Evolutionary conservation across 2,113 vertebrate genomes (phyloP).

Genomic region (Amphiprion ocellaris): DNA sequence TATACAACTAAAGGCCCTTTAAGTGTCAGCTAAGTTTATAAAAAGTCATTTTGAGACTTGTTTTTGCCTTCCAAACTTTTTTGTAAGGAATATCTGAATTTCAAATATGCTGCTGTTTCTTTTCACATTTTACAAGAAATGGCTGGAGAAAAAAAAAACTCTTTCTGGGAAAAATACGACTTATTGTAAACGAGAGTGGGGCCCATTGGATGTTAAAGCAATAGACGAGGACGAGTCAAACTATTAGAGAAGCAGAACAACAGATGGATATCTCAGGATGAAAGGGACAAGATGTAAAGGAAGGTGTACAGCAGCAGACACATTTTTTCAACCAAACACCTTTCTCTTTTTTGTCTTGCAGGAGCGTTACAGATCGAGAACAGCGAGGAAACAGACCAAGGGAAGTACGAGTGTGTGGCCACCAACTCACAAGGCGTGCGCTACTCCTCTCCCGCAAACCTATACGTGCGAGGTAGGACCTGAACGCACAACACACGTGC

Average conservation of each 20-base stretch:
- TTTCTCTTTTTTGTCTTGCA: conserved; percentile 69
- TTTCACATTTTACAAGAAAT: not conserved
- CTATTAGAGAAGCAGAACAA: conserved; percentile 17
- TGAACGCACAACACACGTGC: conserved; percentile 43
- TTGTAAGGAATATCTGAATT: conserved; percentile 29
- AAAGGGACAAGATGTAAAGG: conserved; percentile 24
- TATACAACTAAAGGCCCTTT: conserved; percentile 39
- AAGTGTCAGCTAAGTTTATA: conserved; percentile 63
- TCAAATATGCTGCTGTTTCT: conserved; percentile 14
- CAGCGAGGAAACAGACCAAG: conserved; percentile 98
- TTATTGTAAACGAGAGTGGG: not conserved
- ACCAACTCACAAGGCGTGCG: conserved; percentile 97
- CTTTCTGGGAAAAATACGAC: conserved; percentile 18
- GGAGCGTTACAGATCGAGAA: conserved; percentile 98
- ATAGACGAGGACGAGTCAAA: conserved; percentile 33
- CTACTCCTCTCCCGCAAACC: conserved; percentile 97
- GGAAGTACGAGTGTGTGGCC: conserved; percentile 98
- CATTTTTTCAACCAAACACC: conserved; percentile 6
- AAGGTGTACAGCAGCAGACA: conserved; percentile 1
- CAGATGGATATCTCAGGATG: conserved; percentile 19
- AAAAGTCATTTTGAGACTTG: conserved; percentile 49
- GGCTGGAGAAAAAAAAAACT: conserved; percentile 3
- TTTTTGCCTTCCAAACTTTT: conserved; percentile 54
- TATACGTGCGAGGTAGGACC: conserved; percentile 99
- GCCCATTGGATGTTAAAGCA: conserved; percentile 37